phyloP scores from a whole-genome alignment of 2,797 vertebrate species.

The Tragelaphus oryx region DNA sequence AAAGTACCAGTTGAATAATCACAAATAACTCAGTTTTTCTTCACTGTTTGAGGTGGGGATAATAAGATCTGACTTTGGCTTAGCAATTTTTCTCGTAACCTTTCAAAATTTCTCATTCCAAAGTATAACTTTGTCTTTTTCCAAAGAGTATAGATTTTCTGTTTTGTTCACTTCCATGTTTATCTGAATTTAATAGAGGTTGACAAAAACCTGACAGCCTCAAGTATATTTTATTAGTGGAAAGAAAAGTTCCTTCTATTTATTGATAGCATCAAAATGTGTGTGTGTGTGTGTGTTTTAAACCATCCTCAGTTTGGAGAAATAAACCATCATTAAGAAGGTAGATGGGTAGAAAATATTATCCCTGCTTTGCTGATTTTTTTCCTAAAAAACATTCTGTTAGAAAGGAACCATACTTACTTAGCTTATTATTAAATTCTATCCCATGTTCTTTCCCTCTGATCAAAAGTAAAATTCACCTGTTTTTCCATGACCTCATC shows the following conservation, averaged over 20 bases:
- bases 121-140: conserved; percentile 30
- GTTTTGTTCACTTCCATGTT: conserved; percentile 54
- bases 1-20: conserved; percentile 15
- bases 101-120: conserved; percentile 46
- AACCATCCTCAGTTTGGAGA: background rate
- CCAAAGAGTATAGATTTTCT: conserved; percentile 43
- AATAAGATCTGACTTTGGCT: conserved; percentile 28
- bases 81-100: background rate
- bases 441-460: background rate
- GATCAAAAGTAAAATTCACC: conserved; percentile 64
- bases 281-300: no score
- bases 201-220: conserved; percentile 43
- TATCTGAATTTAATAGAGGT: conserved; percentile 64
- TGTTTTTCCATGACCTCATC: conserved; percentile 57
- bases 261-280: conserved; percentile 28
- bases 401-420: background rate
- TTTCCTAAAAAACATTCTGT: background rate
- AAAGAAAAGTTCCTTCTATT: conserved; percentile 43
- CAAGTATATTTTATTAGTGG: conserved; percentile 62
- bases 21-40: conserved; percentile 38
- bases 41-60: background rate
- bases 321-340: background rate
- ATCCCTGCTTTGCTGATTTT: background rate
- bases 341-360: background rate
- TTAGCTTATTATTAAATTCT: background rate